Percentiles rank a stretch among this genome's conserved stretches.
Conservation (phyloP, 2,797 vertebrate species). For the Onychomys arenicola region DNA sequence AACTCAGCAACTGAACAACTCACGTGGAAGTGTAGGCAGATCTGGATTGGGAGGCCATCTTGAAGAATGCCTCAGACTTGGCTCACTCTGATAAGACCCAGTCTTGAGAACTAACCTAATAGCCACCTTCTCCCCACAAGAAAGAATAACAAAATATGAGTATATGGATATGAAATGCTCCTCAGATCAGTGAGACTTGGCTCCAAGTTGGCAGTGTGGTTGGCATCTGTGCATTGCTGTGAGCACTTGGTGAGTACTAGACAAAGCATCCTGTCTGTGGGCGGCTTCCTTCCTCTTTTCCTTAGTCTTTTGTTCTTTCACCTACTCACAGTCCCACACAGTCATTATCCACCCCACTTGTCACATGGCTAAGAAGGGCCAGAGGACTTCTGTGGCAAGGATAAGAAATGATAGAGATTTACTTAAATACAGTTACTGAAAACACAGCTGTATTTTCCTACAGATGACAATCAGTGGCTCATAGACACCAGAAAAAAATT, state of each 20-base stretch:
- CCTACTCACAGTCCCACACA: not conserved
- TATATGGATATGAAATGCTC: not conserved
- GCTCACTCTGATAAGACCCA: not conserved
- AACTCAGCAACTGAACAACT: not conserved
- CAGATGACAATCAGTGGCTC: not conserved
- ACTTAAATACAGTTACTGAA: conserved; percentile 1
- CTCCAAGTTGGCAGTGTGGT: not conserved
- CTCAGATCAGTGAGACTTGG: not conserved
- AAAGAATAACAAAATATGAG: not conserved
- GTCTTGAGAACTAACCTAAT: not conserved
- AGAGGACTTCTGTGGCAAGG: not conserved
- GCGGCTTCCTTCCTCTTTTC: not conserved
- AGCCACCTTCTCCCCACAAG: not conserved
- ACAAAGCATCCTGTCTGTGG: not conserved
- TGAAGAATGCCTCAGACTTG: not conserved
- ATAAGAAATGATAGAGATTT: not conserved
- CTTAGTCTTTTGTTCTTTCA: not conserved
- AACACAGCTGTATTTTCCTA: conserved; percentile 1
- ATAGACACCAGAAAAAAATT: not conserved
- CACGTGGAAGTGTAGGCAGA: not conserved
- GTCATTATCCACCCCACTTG: not conserved
- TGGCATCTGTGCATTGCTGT: not conserved
- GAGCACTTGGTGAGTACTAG: not conserved
- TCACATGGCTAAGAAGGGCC: not conserved
- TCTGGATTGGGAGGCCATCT: not conserved